Evolutionary conservation across 2,888 invertebrate genomes (phyloP), one percentile per base, ranked within the genome.

Genomic region (Antheraea yamamai): DNA sequence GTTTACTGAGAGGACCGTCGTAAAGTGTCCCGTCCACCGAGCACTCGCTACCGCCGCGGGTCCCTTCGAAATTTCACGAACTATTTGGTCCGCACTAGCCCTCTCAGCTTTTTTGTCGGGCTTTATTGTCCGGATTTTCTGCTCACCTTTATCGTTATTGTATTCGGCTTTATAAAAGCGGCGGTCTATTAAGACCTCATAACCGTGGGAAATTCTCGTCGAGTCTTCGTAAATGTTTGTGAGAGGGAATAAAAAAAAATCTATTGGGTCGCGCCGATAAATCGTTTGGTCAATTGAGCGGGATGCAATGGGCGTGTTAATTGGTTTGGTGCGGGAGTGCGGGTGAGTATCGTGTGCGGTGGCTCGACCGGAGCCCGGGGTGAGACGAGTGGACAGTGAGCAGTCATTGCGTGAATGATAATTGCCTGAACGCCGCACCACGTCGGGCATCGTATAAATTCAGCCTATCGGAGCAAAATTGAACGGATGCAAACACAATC

Each of bases 91-190:
- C 89, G 90, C 90, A 93, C 93, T 94, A 92, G 92, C 92, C 92
- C 91, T 84, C 89, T 91, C 91, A 89, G 93, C 91, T 92, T 94
- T 92, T 94, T 95, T 94, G 92, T 89, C 89, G 89, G 88, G 91
- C 90, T 95, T 95, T 95, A 94, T 95, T 94, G 94, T 93, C 90
- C 93, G 94, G 93, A 95, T 94, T 94, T 94, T 93, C 89, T 88
- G 89, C 91, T 93, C 92, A 95, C 95, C 95, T 95, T 94, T 94
- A 94, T 92, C 91, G 94, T 92, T 93, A 94, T 94, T 94, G 92
- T 94, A 91, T 94, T 87, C 94, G 70, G 70, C 70, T 70, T 70
- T 70, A 70, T 70, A 70, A 70, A 70, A 70, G 70, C 70, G 70
- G 70, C 70, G 70, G 70, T 70, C 93, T 93, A 93, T 94, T 93